Percentiles rank a stretch among this genome's conserved stretches.
Evolutionary conservation across 2,113 vertebrate species (phyloP).

Genomic region (Ariopsis seemanni): DNA sequence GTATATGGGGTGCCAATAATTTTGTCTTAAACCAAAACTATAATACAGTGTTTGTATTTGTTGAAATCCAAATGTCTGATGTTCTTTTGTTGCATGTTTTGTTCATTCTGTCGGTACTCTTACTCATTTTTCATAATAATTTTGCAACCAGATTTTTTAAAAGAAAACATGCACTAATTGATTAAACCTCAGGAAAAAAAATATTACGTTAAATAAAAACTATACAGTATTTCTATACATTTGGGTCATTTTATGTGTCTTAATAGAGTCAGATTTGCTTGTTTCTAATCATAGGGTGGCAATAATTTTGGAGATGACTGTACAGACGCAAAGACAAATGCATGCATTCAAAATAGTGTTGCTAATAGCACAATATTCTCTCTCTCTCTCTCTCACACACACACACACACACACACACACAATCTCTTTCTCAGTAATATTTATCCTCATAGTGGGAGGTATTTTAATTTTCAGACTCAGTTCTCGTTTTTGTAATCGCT

Average conservation of each 20-base stretch:
- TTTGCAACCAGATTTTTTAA: neutral
- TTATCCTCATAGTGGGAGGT: neutral
- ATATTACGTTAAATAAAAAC: neutral
- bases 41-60: neutral
- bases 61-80: neutral
- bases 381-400: neutral
- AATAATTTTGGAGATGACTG: neutral
- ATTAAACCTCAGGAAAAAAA: neutral
- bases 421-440: neutral
- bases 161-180: neutral
- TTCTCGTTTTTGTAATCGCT: neutral
- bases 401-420: too few species aligned
- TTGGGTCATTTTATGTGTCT: neutral
- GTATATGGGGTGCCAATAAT: neutral
- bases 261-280: neutral
- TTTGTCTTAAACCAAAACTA: neutral
- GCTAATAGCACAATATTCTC: neutral
- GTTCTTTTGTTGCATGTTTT: neutral
- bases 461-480: slow-evolving; percentile 4
- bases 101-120: neutral
- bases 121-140: neutral
- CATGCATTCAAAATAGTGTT: neutral
- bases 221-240: neutral
- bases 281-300: neutral
- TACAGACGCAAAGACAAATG: neutral